Conservation (phyloP, 2,797 vertebrate species). For the Apodemus agrarius region DNA sequence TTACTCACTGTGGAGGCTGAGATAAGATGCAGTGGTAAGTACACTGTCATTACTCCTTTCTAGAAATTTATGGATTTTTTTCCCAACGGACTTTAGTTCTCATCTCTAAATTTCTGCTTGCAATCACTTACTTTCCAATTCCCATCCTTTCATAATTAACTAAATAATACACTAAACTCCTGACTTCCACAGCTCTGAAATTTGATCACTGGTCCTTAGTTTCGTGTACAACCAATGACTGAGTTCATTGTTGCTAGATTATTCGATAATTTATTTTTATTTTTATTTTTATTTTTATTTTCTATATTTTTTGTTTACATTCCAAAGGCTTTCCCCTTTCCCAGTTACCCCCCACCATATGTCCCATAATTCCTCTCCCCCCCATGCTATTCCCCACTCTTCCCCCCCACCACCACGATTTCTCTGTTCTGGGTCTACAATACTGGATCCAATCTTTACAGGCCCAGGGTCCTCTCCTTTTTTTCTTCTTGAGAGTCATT, state of each 20-base stretch:
- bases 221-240: neutral
- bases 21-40: slow-evolving; percentile 63
- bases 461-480: too few species aligned
- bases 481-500: too few species aligned
- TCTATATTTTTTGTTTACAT: too few species aligned
- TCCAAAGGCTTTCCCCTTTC: too few species aligned
- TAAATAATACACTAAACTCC: neutral
- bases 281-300: too few species aligned
- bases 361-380: too few species aligned
- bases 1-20: slow-evolving; percentile 51
- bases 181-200: slow-evolving; percentile 22
- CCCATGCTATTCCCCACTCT: too few species aligned
- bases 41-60: slow-evolving; percentile 37
- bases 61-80: slow-evolving; percentile 36
- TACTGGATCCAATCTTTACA: too few species aligned
- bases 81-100: slow-evolving; percentile 38
- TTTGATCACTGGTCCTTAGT: neutral
- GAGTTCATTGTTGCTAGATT: neutral
- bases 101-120: slow-evolving; percentile 16
- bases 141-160: neutral
- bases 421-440: too few species aligned
- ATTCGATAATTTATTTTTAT: neutral
- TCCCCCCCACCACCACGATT: too few species aligned
- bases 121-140: neutral
- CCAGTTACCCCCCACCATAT: too few species aligned